Conservation (phyloP, 2,113 vertebrate species). For the Cynoglossus semilaevis region DNA sequence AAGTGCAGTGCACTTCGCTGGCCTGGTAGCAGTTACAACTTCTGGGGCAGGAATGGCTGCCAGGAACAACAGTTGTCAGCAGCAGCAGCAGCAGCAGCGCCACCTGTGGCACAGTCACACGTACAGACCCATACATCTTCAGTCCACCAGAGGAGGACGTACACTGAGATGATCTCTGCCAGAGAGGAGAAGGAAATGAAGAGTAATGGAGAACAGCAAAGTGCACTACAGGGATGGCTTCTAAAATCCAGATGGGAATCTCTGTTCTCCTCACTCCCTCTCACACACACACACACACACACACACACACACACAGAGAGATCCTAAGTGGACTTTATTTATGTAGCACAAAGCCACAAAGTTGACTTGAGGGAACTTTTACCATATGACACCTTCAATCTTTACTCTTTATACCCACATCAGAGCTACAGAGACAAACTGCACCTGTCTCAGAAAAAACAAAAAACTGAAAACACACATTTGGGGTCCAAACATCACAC, state of each 20-base stretch:
- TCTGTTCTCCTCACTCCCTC: neutral
- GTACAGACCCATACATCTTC: slow-evolving; percentile 31
- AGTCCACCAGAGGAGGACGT: slow-evolving; percentile 13
- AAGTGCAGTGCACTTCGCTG: slow-evolving; percentile 94
- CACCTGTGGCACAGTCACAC: slow-evolving; percentile 62
- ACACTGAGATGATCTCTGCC: slow-evolving; percentile 27
- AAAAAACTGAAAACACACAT: neutral
- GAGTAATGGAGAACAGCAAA: slow-evolving; percentile 18
- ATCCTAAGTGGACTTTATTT: slow-evolving; percentile 13
- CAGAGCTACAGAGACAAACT: slow-evolving; percentile 3
- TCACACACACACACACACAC: neutral
- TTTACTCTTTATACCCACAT: neutral
- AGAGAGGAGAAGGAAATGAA: slow-evolving; percentile 16
- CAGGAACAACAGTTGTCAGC: slow-evolving; percentile 41
- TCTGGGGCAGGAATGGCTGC: slow-evolving; percentile 75
- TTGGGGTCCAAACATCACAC: neutral
- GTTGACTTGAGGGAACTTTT: slow-evolving; percentile 3
- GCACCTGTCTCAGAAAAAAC: slow-evolving; percentile 27
- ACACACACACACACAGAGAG: neutral
- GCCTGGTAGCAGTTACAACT: slow-evolving; percentile 89
- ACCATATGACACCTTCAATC: neutral
- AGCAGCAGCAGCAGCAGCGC: slow-evolving; percentile 62
- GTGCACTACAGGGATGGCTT: slow-evolving; percentile 4
- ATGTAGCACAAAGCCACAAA: neutral
- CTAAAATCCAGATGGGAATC: slow-evolving; percentile 14